phyloP scores from a whole-genome alignment of 2,113 vertebrate species.

The Ammodytes marinus region DNA sequence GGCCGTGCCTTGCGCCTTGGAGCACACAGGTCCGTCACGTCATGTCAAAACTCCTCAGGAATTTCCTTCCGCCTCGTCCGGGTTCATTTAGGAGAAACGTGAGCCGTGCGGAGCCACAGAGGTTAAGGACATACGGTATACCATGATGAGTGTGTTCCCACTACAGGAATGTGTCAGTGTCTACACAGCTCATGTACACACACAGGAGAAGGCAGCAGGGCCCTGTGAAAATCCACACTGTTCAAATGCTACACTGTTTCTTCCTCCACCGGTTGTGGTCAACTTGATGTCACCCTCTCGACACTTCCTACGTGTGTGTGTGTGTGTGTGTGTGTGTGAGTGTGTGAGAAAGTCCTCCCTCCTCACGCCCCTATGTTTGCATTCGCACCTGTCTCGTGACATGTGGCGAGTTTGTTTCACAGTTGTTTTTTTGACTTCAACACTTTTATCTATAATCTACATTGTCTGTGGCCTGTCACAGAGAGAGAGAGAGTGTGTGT shows the following conservation, averaged over 20 bases:
- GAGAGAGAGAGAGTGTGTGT: neutral
- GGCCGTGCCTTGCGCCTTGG: neutral
- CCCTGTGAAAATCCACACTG: constrained; percentile 44
- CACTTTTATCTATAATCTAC: constrained; percentile 28
- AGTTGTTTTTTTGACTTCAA: constrained; percentile 22
- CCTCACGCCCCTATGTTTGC: constrained; percentile 37
- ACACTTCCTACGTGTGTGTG: constrained; percentile 41
- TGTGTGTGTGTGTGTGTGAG: too few relatives aligned
- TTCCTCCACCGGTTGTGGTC: constrained; percentile 3
- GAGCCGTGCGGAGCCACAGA: constrained; percentile 52
- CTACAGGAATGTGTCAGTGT: constrained; percentile 56
- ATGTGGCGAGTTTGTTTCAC: constrained; percentile 29
- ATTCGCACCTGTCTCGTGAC: constrained; percentile 50
- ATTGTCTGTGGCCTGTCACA: constrained; percentile 25
- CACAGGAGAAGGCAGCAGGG: neutral
- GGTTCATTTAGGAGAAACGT: constrained; percentile 61
- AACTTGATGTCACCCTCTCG: constrained; percentile 17
- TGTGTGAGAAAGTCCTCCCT: neutral
- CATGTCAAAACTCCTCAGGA: constrained; percentile 61
- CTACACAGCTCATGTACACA: constrained; percentile 6
- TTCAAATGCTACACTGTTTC: constrained; percentile 17
- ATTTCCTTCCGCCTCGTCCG: constrained; percentile 33
- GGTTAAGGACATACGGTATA: constrained; percentile 47
- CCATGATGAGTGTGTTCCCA: constrained; percentile 41
- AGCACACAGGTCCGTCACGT: constrained; percentile 12